Evolutionary conservation across 1,140 invertebrate genomes (phyloP).

Genomic region (Cherax quadricarinatus): DNA sequence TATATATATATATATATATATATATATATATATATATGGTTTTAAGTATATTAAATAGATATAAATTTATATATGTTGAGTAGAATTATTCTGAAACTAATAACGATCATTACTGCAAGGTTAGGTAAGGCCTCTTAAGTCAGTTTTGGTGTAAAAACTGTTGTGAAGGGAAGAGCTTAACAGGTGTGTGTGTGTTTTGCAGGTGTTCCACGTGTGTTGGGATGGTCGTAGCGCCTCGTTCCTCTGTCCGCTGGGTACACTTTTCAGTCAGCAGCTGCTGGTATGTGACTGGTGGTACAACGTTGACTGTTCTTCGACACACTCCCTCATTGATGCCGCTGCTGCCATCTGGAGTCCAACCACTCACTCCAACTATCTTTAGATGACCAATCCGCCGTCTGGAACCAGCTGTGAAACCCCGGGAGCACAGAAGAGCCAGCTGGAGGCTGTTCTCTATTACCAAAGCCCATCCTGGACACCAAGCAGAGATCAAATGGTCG

Average conservation of each 20-base stretch:
- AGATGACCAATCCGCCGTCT: not conserved
- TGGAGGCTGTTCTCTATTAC: too few species aligned
- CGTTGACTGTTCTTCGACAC: constrained; percentile 78
- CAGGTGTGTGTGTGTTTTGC: constrained; percentile 74
- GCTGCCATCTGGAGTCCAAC: constrained; percentile 74
- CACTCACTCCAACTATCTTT: not conserved
- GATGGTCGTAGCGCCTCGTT: constrained; percentile 42
- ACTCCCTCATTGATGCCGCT: constrained; percentile 76
- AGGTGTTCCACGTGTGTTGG: constrained; percentile 89
- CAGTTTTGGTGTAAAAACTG: not conserved
- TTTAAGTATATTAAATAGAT: too few species aligned
- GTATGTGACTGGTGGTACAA: constrained; percentile 82
- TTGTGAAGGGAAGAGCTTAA: not conserved
- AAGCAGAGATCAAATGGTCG: too few species aligned
- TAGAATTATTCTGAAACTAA: too few species aligned
- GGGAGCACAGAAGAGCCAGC: too few species aligned
- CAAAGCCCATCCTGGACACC: too few species aligned
- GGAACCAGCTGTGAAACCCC: not conserved
- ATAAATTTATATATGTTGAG: too few species aligned
- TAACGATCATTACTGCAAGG: too few species aligned
- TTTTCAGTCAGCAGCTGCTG: constrained; percentile 74
- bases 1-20: too few species aligned
- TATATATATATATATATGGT: too few species aligned
- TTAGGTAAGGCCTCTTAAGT: too few species aligned
- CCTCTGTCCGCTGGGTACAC: constrained; percentile 53